Evolutionary conservation across 2,797 vertebrate species (phyloP).

Genomic region (Rhinichthys osculus): DNA sequence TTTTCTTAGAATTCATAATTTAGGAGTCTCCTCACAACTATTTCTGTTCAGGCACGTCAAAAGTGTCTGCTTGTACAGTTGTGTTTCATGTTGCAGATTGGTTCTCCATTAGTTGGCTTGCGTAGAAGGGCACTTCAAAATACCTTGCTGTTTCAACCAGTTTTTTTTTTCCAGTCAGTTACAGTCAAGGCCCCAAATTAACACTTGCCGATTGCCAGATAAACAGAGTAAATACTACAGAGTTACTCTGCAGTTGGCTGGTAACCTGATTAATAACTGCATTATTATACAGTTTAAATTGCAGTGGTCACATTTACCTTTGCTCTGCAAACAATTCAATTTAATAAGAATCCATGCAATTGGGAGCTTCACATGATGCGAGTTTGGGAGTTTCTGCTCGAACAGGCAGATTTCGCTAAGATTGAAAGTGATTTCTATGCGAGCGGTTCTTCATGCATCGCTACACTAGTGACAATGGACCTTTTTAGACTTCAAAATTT

Average conservation of each 20-base stretch:
- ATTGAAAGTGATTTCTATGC: neutral
- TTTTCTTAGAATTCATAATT: constrained; percentile 20
- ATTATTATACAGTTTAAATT: neutral
- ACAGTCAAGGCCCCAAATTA: neutral
- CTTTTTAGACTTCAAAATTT: neutral
- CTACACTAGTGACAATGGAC: neutral
- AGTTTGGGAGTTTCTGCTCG: neutral
- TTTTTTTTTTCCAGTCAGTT: neutral
- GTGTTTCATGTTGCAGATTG: neutral
- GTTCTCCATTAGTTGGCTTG: neutral
- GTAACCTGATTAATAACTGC: neutral
- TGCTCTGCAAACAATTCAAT: neutral
- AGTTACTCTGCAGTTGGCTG: neutral
- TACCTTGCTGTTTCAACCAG: neutral
- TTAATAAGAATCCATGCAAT: neutral
- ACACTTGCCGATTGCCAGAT: neutral
- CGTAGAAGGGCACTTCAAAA: neutral
- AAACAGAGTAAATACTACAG: neutral
- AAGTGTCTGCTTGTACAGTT: neutral
- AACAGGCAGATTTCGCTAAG: neutral
- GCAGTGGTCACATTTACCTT: neutral
- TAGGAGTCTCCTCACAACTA: neutral
- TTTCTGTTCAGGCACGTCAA: constrained; percentile 8
- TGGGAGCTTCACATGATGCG: neutral
- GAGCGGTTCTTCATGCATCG: neutral